Base-by-base conservation (phyloP, 2,888 invertebrate species). In the Thymelicus acteon region DNA sequence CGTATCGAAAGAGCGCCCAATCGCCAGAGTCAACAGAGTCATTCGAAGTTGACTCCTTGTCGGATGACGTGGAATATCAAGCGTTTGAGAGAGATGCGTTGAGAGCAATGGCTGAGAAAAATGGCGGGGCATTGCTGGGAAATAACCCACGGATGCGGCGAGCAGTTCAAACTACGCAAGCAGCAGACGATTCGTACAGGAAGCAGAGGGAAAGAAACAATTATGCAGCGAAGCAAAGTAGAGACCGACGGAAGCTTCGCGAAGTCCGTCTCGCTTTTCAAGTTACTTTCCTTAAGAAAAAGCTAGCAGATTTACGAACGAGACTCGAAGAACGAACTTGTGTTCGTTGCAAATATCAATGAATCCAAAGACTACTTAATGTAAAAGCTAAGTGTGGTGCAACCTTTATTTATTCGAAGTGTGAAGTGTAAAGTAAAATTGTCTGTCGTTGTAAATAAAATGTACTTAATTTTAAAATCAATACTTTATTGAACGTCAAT, bases 261-360 rank as follows among this genome's bases (percentile, higher is more conserved):
- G 99, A 99, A 86, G 98, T 98, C 77, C 98, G 98, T 79, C 96
- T 98, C 65, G 98, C 98, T 0, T 96, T 98, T 54, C 94, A 98
- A 72, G 98, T 98, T 0, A 97, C 97, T 0, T 97, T 96, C 79
- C 93, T 99, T 24, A 98, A 98, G 85, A 96, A 97, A 78, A 98
- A 98, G 88, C 97, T 98, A 87, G 94, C 96, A n/a, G 96, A 96
- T 83, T 87, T 98, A 31, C 94, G 95, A n/a, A 54, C 72, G 58
- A 54, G 71, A 7, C 64, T 76, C 24, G 73, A 69, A 6, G 75
- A 73, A 2, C 58, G 64, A 63, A 72, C 71, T 66, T 76, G 76
- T 57, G 71, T 64, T 47, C 72, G 73, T 19, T 76, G 76, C 24
- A 72, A 75, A 60, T 73, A 76, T 71, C 76, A 74, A 58, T 73